Evolutionary conservation across 2,797 vertebrate species (phyloP).

Genomic region (Macropodus opercularis): DNA sequence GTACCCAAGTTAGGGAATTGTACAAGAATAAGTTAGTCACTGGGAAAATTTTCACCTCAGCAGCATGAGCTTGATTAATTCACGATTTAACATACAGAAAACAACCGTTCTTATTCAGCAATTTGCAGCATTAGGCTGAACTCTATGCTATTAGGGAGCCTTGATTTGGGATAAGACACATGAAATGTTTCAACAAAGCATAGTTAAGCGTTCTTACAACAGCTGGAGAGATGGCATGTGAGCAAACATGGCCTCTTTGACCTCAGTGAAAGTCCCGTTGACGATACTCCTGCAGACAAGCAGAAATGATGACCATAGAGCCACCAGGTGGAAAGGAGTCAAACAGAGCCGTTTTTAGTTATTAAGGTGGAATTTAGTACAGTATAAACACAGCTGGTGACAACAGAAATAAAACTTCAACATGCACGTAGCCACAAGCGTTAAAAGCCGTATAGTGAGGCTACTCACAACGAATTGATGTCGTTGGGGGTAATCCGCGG

Average conservation of each 20-base stretch:
- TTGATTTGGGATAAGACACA: no score
- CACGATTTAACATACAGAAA: background rate
- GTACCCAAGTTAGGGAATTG: background rate
- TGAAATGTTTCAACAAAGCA: background rate
- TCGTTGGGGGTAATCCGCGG: slow-evolving; percentile 87
- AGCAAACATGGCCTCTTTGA: slow-evolving; percentile 96
- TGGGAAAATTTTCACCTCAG: background rate
- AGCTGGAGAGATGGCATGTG: slow-evolving; percentile 95
- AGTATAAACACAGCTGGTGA: background rate
- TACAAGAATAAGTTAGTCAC: slow-evolving; percentile 2
- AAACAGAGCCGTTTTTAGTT: no score
- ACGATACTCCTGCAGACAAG: slow-evolving; percentile 89
- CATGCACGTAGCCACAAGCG: background rate
- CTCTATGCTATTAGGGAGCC: no score
- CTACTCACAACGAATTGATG: slow-evolving; percentile 92
- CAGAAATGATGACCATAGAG: background rate
- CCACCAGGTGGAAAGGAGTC: background rate
- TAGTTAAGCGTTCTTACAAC: slow-evolving; percentile 85
- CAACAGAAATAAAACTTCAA: background rate
- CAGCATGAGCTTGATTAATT: background rate
- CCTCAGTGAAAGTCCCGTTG: slow-evolving; percentile 94
- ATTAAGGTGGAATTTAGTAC: no score
- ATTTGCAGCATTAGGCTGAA: no score
- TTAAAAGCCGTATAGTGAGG: background rate
- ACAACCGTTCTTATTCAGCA: background rate